A percentile compares a stretch with the other conserved stretches of the same genome.
phyloP scores from a whole-genome alignment of 2,888 invertebrate genomes.

The Leucophora obtusa region DNA sequence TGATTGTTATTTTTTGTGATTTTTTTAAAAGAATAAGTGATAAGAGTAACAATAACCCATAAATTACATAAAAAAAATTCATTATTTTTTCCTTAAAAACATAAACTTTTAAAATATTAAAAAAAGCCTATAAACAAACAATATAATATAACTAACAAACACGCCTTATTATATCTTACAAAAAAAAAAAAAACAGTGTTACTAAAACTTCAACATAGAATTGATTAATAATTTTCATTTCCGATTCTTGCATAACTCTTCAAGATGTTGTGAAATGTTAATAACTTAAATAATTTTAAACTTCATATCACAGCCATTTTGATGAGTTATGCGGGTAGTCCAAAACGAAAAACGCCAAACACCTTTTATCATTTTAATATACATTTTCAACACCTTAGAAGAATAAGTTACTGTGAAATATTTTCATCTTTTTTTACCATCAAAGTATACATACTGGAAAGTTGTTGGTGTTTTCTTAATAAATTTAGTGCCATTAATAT shows the following conservation, averaged over 20 bases:
- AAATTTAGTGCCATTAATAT: too few species aligned
- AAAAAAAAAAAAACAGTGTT: slow-evolving; percentile 1
- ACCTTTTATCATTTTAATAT: neutral
- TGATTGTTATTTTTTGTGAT: neutral
- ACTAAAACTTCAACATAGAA: neutral
- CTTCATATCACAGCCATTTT: slow-evolving; percentile 79
- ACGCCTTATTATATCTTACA: neutral
- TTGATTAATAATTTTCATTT: neutral
- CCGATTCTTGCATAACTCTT: slow-evolving; percentile 76
- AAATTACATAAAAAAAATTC: neutral
- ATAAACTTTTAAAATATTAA: neutral
- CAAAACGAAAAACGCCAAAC: neutral
- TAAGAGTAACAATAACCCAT: neutral
- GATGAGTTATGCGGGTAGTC: slow-evolving; percentile 75
- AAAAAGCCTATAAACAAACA: neutral
- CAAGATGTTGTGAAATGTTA: slow-evolving; percentile 78
- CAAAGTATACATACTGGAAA: neutral
- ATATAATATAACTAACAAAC: neutral
- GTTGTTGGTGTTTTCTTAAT: neutral
- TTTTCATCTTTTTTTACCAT: neutral
- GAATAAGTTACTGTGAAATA: neutral
- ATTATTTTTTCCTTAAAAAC: neutral
- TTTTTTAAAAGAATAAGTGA: neutral
- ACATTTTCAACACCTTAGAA: neutral
- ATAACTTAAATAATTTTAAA: slow-evolving; percentile 63